Evolutionary conservation across 2,797 vertebrate genomes (phyloP), one percentile per base, ranked within the genome.

Genomic region (Cyprinella venusta): DNA sequence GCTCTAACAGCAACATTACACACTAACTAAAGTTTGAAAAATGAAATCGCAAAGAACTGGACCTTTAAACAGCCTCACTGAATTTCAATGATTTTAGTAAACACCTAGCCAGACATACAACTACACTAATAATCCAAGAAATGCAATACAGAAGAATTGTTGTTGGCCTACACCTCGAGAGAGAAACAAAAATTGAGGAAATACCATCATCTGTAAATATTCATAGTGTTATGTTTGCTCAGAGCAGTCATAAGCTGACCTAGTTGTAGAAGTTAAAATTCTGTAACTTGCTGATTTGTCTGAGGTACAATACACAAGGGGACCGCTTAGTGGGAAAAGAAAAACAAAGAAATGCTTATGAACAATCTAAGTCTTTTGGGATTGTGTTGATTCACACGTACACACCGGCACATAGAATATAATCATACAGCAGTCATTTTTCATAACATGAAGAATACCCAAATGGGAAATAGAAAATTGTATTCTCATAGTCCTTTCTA

Each of bases 131-230:
- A 80, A 76, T 13, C 24, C 70, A 67, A 79, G 48, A 21, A 84
- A 19, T 36, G 30, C 63, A n/a, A 67, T 19, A 7, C 70, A 67
- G 13, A 78, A 76, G 2, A 52, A 50, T 48, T 52, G 67, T 30
- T 38, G 42, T 24, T 74, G 21, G 54, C n/a, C 42, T 24, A 52
- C 65, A 78, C 40, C 67, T 70, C 18, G 59, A 67, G 15, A 72
- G 75, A 50, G 45, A 42, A 75, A 61, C 8, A 81, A 63, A 69
- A 42, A n/a, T 24, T 67, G 10, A 74, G 59, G 52, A 63, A 82
- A 83, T 61, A 81, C 61, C 68, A 61, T 64, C 63, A 72, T 83
- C 38, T 65, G 86, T 83, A 80, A 87, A 87, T 85, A 83, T 83
- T 67, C 54, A 76, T 71, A 54, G 36, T 50, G 69, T 33, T 79